phyloP scores from a whole-genome alignment of 2,888 invertebrate species.

The Sarcophaga caerulescens region DNA sequence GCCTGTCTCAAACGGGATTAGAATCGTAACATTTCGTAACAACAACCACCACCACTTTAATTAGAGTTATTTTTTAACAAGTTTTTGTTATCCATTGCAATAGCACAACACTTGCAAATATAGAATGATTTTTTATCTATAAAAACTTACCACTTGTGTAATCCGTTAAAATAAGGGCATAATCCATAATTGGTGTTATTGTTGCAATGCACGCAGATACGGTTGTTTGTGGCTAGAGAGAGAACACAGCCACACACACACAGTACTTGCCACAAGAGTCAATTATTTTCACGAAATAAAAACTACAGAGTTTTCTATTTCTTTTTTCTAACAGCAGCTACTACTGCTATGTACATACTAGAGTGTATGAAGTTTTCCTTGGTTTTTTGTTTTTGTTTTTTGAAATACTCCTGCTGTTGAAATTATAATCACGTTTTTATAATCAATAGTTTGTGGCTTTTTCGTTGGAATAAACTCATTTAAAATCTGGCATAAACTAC shows the following conservation, averaged over 20 bases:
- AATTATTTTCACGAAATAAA: conserved; percentile 12
- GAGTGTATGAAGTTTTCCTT: too few species aligned
- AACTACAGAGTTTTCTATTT: conserved; percentile 10
- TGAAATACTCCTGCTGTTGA: conserved; percentile 15
- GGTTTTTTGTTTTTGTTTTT: neutral
- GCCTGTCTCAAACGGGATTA: too few species aligned
- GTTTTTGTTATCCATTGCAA: too few species aligned
- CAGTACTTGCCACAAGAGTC: conserved; percentile 21
- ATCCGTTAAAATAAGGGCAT: conserved; percentile 71
- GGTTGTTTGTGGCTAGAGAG: neutral
- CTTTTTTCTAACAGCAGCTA: neutral
- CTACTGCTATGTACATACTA: neutral
- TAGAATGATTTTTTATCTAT: neutral
- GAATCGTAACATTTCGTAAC: too few species aligned
- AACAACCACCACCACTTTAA: too few species aligned
- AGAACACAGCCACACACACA: neutral
- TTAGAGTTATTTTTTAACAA: too few species aligned
- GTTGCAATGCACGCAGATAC: conserved; percentile 51
- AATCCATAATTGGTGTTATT: conserved; percentile 71
- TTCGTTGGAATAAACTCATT: neutral
- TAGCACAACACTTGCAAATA: neutral
- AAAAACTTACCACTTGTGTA: conserved; percentile 66
- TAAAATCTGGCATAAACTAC: conserved; percentile 6
- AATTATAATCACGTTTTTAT: conserved; percentile 46
- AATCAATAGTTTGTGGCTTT: conserved; percentile 54